Evolutionary conservation across 2,888 invertebrate genomes (phyloP).

Genomic region (Euclidia mi): DNA sequence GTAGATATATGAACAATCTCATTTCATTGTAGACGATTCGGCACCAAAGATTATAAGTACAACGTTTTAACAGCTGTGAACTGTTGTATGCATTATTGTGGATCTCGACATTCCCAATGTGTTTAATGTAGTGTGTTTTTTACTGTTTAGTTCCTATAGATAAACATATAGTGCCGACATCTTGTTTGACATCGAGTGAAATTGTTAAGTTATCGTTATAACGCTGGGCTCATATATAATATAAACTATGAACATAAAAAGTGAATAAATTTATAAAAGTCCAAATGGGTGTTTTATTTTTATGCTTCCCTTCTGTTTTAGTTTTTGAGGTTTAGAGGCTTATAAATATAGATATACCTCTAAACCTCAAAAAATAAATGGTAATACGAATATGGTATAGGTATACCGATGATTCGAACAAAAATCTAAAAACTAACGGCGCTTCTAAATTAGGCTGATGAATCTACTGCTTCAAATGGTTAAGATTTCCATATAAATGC

Average conservation of each 20-base stretch:
- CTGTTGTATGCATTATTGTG: conserved; percentile 64
- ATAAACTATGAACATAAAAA: conserved; percentile 55
- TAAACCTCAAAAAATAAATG: too few relatives aligned
- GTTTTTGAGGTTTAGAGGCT: too few relatives aligned
- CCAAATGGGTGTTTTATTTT: conserved; percentile 20
- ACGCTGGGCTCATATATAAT: conserved; percentile 58
- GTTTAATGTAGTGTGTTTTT: conserved; percentile 64
- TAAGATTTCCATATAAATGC: too few relatives aligned
- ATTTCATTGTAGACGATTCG: too few relatives aligned
- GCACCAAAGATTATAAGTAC: too few relatives aligned
- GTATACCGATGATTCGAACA: too few relatives aligned
- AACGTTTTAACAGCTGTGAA: conserved; percentile 52
- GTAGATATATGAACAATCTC: too few relatives aligned
- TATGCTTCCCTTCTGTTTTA: neutral
- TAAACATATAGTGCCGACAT: conserved; percentile 55
- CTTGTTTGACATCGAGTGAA: conserved; percentile 57
- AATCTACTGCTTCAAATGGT: too few relatives aligned
- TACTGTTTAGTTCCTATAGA: conserved; percentile 67
- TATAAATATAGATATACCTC: too few relatives aligned
- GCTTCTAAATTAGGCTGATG: too few relatives aligned
- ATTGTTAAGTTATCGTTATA: conserved; percentile 55
- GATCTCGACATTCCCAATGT: conserved; percentile 86
- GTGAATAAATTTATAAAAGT: conserved; percentile 52
- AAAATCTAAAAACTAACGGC: too few relatives aligned
- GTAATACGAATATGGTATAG: too few relatives aligned